A percentile compares a stretch with the other conserved stretches of the same genome.
phyloP scores from a whole-genome alignment of 2,113 vertebrate genomes.

The Bubo bubo region DNA sequence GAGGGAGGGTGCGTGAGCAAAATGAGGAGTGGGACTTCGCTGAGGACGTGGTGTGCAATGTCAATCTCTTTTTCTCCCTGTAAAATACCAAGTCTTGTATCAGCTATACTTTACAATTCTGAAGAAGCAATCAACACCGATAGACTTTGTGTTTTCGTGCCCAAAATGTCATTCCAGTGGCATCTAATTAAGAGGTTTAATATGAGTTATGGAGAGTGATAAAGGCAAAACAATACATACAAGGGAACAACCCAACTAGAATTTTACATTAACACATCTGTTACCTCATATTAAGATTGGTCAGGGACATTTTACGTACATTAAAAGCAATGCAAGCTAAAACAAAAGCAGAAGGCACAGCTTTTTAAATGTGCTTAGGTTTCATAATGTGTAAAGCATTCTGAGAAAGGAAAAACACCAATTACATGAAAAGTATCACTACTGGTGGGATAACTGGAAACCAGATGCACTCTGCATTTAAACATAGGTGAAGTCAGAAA shows the following conservation, averaged over 20 bases:
- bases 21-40: neutral
- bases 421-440: neutral
- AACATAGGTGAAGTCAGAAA: neutral
- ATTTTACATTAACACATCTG: neutral
- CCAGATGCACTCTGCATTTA: neutral
- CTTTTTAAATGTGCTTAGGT: neutral
- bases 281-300: neutral
- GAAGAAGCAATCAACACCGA: no score
- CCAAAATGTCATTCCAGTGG: neutral
- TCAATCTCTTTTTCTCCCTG: neutral
- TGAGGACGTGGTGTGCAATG: fast-evolving
- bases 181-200: neutral
- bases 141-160: neutral
- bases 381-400: neutral
- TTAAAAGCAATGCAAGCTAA: neutral
- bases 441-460: neutral
- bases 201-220: neutral
- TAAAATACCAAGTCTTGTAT: neutral
- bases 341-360: conserved; percentile 4
- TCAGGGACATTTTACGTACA: neutral
- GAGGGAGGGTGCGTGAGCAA: neutral
- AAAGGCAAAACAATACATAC: neutral
- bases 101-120: no score
- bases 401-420: neutral
- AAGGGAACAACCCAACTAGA: neutral